These are phyloP conservation scores for Notarius lentiginosus DNA, from an alignment of 2,113 vertebrate species.

Conservation along the genomic window DNA sequence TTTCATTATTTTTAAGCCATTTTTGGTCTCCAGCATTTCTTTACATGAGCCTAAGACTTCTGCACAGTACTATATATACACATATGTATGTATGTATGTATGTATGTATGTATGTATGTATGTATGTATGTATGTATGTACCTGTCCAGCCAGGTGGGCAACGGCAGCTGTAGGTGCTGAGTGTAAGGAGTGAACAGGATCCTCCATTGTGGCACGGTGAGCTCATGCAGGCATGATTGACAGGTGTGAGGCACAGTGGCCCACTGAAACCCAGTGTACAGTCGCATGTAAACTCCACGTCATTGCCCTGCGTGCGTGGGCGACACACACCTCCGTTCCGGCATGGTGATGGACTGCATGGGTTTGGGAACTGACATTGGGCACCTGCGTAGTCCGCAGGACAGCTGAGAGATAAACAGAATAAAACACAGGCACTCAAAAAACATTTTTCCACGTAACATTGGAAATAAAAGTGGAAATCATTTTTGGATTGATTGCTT, in stretches of 20 bases:
- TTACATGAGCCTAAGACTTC: too few species aligned
- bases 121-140: constrained; percentile 55
- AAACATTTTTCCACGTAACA: background rate
- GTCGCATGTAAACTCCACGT: constrained; percentile 74
- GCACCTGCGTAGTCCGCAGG: constrained; percentile 71
- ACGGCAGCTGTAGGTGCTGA: constrained; percentile 80
- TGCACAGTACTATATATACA: too few species aligned
- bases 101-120: too few species aligned
- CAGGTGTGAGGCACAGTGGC: constrained; percentile 78
- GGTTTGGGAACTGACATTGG: constrained; percentile 84
- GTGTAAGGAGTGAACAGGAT: constrained; percentile 79
- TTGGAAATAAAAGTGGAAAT: background rate
- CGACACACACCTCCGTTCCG: constrained; percentile 80
- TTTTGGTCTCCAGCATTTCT: too few species aligned
- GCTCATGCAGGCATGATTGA: constrained; percentile 78
- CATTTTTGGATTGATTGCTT: background rate
- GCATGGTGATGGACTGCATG: constrained; percentile 80
- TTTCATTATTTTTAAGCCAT: too few species aligned
- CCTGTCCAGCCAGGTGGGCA: constrained; percentile 94
- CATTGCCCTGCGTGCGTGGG: constrained; percentile 55
- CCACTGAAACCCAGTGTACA: constrained; percentile 84
- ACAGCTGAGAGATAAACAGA: constrained; percentile 73
- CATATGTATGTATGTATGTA: too few species aligned
- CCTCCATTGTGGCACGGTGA: constrained; percentile 88
- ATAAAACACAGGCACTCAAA: background rate